phyloP scores from a whole-genome alignment of 1,140 invertebrate genomes.

The Scaptodrosophila lebanonensis region DNA sequence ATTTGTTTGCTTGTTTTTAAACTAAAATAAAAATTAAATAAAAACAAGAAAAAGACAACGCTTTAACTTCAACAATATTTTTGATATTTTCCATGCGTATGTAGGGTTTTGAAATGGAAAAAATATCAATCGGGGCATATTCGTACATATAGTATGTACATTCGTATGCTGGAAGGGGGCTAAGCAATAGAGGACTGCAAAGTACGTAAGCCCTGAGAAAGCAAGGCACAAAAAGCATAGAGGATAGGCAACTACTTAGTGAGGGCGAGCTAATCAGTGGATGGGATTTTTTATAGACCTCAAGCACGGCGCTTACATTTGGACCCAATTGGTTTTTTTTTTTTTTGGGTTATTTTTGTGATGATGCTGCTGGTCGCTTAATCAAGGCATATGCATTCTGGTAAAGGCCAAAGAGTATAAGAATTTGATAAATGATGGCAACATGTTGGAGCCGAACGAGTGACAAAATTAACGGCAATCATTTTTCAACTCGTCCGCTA shows the following conservation, averaged over 20 bases:
- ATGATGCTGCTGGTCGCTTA: constrained; percentile 56
- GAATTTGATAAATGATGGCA: constrained; percentile 47
- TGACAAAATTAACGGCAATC: constrained; percentile 57
- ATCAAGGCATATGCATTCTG: constrained; percentile 31
- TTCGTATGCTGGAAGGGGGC: background rate
- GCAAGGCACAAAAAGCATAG: constrained; percentile 38
- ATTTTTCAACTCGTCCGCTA: constrained; percentile 56
- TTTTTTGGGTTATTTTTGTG: constrained; percentile 25
- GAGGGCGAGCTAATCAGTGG: constrained; percentile 19
- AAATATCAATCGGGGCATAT: constrained; percentile 56
- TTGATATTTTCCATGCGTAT: constrained; percentile 75
- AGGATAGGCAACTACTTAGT: constrained; percentile 12
- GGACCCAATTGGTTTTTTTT: constrained; percentile 26
- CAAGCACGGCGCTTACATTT: constrained; percentile 57
- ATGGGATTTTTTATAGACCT: constrained; percentile 20
- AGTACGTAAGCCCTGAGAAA: constrained; percentile 39
- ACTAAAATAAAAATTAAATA: constrained; percentile 70
- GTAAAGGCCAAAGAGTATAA: constrained; percentile 46
- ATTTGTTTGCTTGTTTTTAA: constrained; percentile 70
- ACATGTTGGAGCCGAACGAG: constrained; percentile 29
- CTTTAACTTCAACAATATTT: constrained; percentile 66
- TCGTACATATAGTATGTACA: too few relatives aligned
- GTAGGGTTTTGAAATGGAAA: constrained; percentile 60
- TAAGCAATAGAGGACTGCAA: constrained; percentile 5
- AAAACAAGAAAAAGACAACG: constrained; percentile 66